Conservation (phyloP, 37 sponge, comb jelly and placozoan genomes). For the Cladorhizidae sp. region DNA sequence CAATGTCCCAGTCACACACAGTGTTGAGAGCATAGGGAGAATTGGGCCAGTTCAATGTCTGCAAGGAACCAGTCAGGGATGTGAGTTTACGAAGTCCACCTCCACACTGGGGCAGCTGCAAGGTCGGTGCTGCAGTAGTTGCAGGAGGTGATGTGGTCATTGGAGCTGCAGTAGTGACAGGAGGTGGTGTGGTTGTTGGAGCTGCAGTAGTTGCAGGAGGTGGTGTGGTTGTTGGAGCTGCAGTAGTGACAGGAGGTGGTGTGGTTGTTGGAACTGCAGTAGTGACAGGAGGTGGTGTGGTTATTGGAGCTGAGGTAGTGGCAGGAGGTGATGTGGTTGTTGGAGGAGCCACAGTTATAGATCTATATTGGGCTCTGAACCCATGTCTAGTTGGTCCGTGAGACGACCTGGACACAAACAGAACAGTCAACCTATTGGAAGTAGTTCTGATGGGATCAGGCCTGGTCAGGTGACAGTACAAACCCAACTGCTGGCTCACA, state of each 20-base stretch:
- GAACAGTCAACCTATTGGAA: background rate
- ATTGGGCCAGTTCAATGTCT: conserved; percentile 16
- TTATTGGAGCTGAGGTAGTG: no score
- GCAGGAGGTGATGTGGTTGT: no score
- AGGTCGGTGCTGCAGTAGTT: no score
- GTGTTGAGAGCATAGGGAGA: conserved; percentile 16
- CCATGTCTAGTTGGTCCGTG: background rate
- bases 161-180: no score
- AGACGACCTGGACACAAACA: background rate
- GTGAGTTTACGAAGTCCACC: background rate
- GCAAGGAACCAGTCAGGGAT: conserved; percentile 2
- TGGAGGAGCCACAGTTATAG: background rate
- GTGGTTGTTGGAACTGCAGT: no score
- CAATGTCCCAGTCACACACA: background rate
- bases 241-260: no score
- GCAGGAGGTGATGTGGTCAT: no score
- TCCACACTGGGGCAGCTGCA: background rate
- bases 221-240: background rate
- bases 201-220: no score
- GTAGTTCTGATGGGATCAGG: conserved; percentile 2
- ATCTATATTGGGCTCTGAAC: background rate
- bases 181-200: no score
- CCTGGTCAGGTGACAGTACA: background rate
- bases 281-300: no score
- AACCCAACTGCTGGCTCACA: no score